phyloP scores from a whole-genome alignment of 2,888 invertebrate species.

The Kuschelorhynchus macadamiae region DNA sequence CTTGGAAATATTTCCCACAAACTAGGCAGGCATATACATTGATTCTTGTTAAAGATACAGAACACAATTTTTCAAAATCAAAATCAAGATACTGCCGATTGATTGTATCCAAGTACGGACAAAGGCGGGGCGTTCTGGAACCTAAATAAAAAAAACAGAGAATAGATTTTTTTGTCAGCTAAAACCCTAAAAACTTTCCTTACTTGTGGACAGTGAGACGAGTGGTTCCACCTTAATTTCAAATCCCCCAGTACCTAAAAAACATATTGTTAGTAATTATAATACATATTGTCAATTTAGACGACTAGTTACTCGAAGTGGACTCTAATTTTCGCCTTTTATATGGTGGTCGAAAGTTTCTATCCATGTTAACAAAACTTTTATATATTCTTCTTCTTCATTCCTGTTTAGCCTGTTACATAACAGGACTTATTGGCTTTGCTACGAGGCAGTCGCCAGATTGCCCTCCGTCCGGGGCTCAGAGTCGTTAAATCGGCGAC shows the following conservation, averaged over 20 bases:
- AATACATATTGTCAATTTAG: too few relatives aligned
- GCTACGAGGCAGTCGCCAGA: too few relatives aligned
- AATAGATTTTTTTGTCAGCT: background rate
- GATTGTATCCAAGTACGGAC: conserved; percentile 98
- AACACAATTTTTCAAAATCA: conserved; percentile 99
- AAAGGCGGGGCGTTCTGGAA: conserved; percentile 70
- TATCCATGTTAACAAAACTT: too few relatives aligned
- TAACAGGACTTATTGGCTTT: too few relatives aligned
- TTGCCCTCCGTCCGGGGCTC: too few relatives aligned
- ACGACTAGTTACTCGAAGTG: background rate
- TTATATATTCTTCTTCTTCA: too few relatives aligned
- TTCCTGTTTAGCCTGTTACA: too few relatives aligned
- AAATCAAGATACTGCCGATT: conserved; percentile 97
- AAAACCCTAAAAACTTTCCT: background rate
- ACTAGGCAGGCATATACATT: conserved; percentile 99
- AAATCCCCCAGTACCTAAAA: background rate
- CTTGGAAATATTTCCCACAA: conserved; percentile 98
- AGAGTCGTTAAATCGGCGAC: too few relatives aligned
- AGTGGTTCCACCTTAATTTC: background rate
- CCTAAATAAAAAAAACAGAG: conserved; percentile 10
- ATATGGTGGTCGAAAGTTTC: background rate
- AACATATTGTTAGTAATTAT: background rate
- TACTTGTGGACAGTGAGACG: background rate
- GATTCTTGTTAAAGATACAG: conserved; percentile 96
- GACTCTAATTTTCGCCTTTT: background rate